phyloP scores from a whole-genome alignment of 2,888 invertebrate species.

The Meandrusa payeni region DNA sequence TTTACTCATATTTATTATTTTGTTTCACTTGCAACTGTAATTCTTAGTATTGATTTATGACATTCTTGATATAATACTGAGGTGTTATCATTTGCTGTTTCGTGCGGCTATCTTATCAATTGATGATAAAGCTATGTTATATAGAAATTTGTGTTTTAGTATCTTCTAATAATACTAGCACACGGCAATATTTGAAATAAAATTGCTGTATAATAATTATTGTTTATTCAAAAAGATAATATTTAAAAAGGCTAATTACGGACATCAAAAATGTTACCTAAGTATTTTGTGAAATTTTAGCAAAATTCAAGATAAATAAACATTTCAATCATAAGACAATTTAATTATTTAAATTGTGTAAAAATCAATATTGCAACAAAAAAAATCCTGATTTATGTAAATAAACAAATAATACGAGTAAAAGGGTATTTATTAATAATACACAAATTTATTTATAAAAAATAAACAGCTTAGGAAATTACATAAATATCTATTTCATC shows the following conservation, averaged over 20 bases:
- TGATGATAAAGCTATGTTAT: constrained; percentile 21
- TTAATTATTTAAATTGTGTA: background rate
- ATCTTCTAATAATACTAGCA: constrained; percentile 19
- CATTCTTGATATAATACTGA: constrained; percentile 13
- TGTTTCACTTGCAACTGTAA: constrained; percentile 6
- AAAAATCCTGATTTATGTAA: background rate
- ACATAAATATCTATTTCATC: too few relatives aligned
- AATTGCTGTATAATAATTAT: background rate
- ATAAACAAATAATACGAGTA: too few relatives aligned
- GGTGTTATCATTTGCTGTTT: constrained; percentile 26
- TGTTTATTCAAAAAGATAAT: constrained; percentile 16
- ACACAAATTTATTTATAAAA: too few relatives aligned
- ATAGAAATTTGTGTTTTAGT: constrained; percentile 4
- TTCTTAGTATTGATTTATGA: constrained; percentile 19
- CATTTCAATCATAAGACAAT: background rate
- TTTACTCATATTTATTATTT: constrained; percentile 22
- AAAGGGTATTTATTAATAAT: too few relatives aligned
- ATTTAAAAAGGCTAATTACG: constrained; percentile 8
- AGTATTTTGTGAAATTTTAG: constrained; percentile 10
- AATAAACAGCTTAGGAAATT: too few relatives aligned
- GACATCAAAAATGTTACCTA: background rate
- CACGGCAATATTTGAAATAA: constrained; percentile 17
- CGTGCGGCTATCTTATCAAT: constrained; percentile 30
- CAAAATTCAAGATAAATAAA: background rate
- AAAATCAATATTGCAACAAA: background rate